A percentile compares a stretch with the other conserved stretches of the same genome.
Conservation (phyloP, 2,797 vertebrate genomes). For the Streptopelia turtur region DNA sequence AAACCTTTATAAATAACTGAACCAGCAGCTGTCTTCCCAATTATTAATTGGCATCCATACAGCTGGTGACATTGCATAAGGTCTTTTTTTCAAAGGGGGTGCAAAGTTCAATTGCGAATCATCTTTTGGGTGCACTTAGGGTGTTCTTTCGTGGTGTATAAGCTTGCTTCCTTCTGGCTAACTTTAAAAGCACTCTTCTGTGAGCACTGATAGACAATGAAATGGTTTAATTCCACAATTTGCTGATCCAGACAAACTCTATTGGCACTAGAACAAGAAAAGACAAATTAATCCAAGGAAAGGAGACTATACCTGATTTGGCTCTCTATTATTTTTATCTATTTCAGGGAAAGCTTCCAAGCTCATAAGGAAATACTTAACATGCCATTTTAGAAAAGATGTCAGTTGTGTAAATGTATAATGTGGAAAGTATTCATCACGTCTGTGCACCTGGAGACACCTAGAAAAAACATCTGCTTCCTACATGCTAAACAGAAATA, state of each 20-base stretch:
- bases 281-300: background rate
- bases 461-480: background rate
- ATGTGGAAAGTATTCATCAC: background rate
- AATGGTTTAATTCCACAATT: background rate
- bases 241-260: background rate
- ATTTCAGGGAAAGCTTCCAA: background rate
- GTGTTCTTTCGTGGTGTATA: background rate
- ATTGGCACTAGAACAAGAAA: background rate
- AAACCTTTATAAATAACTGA: background rate
- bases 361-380: background rate
- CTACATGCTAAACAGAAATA: background rate
- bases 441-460: background rate
- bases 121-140: background rate
- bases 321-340: background rate
- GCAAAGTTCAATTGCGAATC: background rate
- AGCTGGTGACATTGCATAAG: background rate
- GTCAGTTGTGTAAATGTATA: conserved; percentile 21
- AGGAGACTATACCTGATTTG: background rate
- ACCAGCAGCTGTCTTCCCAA: background rate
- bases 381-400: conserved; percentile 8
- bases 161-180: background rate
- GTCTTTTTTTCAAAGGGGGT: background rate
- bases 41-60: background rate
- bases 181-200: background rate
- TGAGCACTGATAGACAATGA: background rate